These are phyloP conservation scores for Musca domestica DNA, from an alignment of 1,140 invertebrate genomes.

Conservation along the genomic window DNA sequence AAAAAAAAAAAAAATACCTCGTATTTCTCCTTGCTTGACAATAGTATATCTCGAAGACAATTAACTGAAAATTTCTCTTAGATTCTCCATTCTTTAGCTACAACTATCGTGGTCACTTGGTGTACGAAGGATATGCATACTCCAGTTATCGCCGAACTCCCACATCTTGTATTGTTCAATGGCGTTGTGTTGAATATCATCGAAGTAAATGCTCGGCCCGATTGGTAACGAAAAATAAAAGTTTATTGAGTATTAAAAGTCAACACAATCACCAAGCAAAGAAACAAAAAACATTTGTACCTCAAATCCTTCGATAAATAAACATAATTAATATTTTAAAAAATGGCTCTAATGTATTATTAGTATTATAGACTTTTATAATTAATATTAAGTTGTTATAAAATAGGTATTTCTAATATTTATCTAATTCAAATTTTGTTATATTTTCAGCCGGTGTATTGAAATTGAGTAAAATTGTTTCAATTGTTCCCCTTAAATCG, in stretches of 20 bases:
- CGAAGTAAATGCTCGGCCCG: constrained; percentile 33
- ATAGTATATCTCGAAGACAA: not conserved
- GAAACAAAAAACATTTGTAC: constrained; percentile 35
- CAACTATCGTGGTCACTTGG: constrained; percentile 43
- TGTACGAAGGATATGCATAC: constrained; percentile 34
- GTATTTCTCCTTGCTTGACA: not conserved
- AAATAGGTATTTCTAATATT: too few species aligned
- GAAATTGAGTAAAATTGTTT: too few species aligned
- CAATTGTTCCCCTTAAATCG: too few species aligned
- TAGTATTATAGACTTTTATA: too few species aligned
- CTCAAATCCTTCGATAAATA: constrained; percentile 26
- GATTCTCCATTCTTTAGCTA: constrained; percentile 26
- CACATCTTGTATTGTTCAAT: constrained; percentile 32
- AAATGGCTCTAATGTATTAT: too few species aligned
- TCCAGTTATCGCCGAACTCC: constrained; percentile 33
- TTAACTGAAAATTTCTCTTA: not conserved
- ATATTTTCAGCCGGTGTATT: not conserved
- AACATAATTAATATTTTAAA: not conserved
- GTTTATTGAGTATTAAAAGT: constrained; percentile 25
- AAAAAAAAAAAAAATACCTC: not conserved
- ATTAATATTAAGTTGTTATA: too few species aligned
- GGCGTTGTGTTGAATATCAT: constrained; percentile 40
- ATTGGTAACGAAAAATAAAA: constrained; percentile 37
- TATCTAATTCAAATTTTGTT: not conserved
- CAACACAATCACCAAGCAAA: constrained; percentile 39